Percentiles rank a stretch among this genome's conserved stretches.
These are phyloP conservation scores for Opisthocomus hoazin DNA, from an alignment of 2,113 vertebrate species.

Conservation along the genomic window DNA sequence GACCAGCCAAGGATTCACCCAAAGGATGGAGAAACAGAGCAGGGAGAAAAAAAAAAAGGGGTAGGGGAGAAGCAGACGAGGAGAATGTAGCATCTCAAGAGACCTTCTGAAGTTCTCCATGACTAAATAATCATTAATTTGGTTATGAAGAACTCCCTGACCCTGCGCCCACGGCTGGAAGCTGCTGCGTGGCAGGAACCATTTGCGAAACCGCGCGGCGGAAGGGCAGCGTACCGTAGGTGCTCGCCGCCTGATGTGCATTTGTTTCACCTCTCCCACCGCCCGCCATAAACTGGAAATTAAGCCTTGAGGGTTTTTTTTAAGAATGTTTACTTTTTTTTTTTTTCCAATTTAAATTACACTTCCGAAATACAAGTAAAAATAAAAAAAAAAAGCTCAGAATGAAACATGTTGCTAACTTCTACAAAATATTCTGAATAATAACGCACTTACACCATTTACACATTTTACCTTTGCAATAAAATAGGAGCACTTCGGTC, in stretches of 20 bases:
- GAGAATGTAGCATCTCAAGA: background rate
- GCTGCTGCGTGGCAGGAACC: background rate
- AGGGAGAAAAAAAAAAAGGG: rapidly evolving
- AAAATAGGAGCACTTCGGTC: constrained; percentile 45
- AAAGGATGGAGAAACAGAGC: background rate
- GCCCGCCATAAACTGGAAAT: background rate
- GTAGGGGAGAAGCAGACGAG: background rate
- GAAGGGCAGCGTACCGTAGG: background rate
- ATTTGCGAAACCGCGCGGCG: background rate
- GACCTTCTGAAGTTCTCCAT: background rate
- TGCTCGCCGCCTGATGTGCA: background rate
- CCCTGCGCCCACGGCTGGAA: background rate
- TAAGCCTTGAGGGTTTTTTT: background rate
- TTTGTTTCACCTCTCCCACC: background rate
- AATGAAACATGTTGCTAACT: background rate
- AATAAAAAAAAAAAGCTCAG: background rate
- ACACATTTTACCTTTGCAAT: constrained; percentile 45
- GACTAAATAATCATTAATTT: background rate
- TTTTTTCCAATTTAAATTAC: constrained; percentile 49
- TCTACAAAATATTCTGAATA: constrained; percentile 39
- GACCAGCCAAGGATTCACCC: background rate
- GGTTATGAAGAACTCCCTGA: background rate
- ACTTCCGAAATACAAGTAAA: background rate
- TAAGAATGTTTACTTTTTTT: constrained; percentile 41
- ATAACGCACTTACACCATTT: constrained; percentile 54